Conservation (phyloP, 1,140 invertebrate genomes). For the Zaprionus nigranus region DNA sequence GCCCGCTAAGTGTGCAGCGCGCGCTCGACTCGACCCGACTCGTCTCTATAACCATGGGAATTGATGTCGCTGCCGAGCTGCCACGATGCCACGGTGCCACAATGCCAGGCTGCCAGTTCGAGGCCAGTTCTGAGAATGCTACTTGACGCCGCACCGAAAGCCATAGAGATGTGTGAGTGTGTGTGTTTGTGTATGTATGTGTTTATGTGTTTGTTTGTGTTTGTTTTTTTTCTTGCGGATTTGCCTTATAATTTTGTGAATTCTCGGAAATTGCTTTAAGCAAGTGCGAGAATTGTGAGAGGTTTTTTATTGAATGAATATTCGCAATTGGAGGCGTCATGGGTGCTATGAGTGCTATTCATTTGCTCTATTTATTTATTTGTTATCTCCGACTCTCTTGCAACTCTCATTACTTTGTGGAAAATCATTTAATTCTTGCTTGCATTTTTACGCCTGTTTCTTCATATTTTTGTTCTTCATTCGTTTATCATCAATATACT, state of each 20-base stretch:
- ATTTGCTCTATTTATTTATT: background rate
- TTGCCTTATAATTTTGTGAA: background rate
- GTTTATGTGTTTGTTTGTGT: background rate
- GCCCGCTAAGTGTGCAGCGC: constrained; percentile 30
- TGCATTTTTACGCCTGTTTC: background rate
- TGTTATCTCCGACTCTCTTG: too few species aligned
- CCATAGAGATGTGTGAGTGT: background rate
- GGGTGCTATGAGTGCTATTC: background rate
- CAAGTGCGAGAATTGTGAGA: background rate
- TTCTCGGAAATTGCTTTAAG: background rate
- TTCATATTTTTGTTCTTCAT: background rate
- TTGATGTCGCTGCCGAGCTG: background rate
- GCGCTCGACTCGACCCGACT: background rate
- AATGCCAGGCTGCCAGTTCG: background rate
- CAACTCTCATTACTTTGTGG: too few species aligned
- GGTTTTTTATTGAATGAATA: constrained; percentile 1
- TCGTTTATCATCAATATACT: too few species aligned
- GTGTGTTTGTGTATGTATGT: background rate
- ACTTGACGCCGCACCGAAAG: background rate
- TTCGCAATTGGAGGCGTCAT: background rate
- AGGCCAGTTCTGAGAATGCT: constrained; percentile 3
- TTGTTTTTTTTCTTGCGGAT: background rate
- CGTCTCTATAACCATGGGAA: background rate
- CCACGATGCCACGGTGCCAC: too few species aligned
- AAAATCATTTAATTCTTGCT: too few species aligned